A percentile compares a stretch with the other conserved stretches of the same genome.
These are phyloP conservation scores for Lagopus leucura DNA, from an alignment of 2,113 vertebrate genomes.

Conservation along the genomic window DNA sequence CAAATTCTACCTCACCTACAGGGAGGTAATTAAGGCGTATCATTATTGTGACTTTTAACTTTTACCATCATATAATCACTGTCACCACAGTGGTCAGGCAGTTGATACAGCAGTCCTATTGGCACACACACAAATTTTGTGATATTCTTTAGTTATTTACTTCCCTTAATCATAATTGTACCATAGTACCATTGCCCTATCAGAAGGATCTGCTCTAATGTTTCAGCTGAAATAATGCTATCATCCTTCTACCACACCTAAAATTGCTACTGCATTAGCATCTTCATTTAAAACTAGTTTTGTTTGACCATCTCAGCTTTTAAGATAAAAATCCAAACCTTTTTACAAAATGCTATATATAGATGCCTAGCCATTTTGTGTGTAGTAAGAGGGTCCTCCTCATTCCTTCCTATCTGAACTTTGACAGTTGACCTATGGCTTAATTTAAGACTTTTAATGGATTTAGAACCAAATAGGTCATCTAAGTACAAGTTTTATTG, in stretches of 20 bases:
- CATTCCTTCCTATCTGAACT: conserved; percentile 51
- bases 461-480: conserved; percentile 11
- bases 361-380: conserved; percentile 4
- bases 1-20: background rate
- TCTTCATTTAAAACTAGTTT: conserved; percentile 30
- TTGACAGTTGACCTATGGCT: background rate
- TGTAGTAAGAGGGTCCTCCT: conserved; percentile 32
- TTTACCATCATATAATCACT: background rate
- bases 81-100: background rate
- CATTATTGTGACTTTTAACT: background rate
- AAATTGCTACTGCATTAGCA: conserved; percentile 52
- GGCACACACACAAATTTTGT: background rate
- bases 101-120: background rate
- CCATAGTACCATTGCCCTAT: background rate
- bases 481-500: background rate
- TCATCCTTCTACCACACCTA: background rate
- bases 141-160: background rate
- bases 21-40: background rate
- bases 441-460: background rate
- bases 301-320: conserved; percentile 34
- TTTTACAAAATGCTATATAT: conserved; percentile 7
- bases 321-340: background rate
- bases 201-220: background rate
- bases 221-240: background rate
- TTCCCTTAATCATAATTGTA: background rate